phyloP scores from a whole-genome alignment of 2,797 vertebrate genomes.

The Neosilurus hyrtlii region DNA sequence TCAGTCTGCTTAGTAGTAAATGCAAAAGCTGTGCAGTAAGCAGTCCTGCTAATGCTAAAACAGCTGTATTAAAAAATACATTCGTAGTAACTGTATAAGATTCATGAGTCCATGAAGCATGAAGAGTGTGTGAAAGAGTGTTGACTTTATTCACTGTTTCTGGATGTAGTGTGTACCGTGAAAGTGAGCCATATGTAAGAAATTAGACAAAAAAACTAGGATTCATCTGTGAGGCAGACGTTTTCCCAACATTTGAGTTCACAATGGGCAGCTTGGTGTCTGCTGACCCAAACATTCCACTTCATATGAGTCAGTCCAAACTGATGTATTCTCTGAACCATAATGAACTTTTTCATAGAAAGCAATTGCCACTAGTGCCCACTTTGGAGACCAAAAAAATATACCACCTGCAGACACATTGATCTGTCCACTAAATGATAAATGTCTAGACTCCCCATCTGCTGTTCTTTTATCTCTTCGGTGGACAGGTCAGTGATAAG shows the following conservation, averaged over 20 bases:
- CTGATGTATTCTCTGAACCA: constrained; percentile 11
- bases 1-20: background rate
- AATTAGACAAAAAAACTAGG: constrained; percentile 31
- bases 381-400: constrained; percentile 20
- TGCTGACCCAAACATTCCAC: background rate
- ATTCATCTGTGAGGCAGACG: constrained; percentile 30
- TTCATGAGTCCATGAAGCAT: background rate
- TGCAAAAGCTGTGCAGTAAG: background rate
- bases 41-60: background rate
- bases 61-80: background rate
- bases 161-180: background rate
- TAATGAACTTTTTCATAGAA: constrained; percentile 18
- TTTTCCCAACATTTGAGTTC: constrained; percentile 17
- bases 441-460: constrained; percentile 21
- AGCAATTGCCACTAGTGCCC: constrained; percentile 23
- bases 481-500: constrained; percentile 7
- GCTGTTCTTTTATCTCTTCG: constrained; percentile 18
- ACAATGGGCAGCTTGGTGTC: background rate
- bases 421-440: background rate
- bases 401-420: constrained; percentile 12
- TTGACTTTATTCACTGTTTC: constrained; percentile 8
- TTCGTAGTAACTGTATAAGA: background rate
- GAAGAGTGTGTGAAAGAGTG: background rate
- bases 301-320: background rate
- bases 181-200: constrained; percentile 45